Evolutionary conservation across 30 jellyfish, hydroid and myxozoan species (phyloP).

Genomic region (Mastigias papua): DNA sequence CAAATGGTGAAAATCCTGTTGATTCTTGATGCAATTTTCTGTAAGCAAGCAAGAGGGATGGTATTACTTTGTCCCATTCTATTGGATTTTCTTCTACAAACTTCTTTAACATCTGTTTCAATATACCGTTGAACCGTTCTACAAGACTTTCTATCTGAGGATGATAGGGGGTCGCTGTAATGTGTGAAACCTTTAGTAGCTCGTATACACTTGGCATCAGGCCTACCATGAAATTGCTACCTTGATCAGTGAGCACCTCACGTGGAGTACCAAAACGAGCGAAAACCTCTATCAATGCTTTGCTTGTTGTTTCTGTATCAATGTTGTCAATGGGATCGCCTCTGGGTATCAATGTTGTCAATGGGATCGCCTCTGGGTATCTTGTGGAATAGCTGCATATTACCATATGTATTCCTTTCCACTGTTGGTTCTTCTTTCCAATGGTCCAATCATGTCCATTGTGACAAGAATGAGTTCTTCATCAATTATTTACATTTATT

Average conservation of each 20-base stretch:
- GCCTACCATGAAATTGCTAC: slow-evolving; percentile 22
- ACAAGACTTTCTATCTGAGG: slow-evolving; percentile 35
- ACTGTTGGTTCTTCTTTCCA: neutral
- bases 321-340: slow-evolving; percentile 18
- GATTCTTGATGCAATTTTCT: slow-evolving; percentile 11
- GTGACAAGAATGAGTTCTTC: slow-evolving; percentile 11
- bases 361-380: slow-evolving; percentile 57
- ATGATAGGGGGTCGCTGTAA: slow-evolving; percentile 35
- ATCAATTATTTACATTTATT: slow-evolving; percentile 28
- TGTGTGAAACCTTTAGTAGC: neutral
- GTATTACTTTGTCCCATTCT: slow-evolving; percentile 19
- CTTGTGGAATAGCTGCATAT: slow-evolving; percentile 20
- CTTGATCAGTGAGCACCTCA: slow-evolving; percentile 37
- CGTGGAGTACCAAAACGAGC: slow-evolving; percentile 29
- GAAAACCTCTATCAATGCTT: slow-evolving; percentile 27
- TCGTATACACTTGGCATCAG: slow-evolving; percentile 6
- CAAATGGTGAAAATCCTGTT: slow-evolving; percentile 64
- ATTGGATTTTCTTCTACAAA: neutral
- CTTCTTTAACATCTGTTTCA: slow-evolving; percentile 14
- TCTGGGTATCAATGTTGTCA: slow-evolving; percentile 50
- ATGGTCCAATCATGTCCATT: slow-evolving; percentile 33
- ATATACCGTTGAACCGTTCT: slow-evolving; percentile 33
- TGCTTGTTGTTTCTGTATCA: slow-evolving; percentile 23
- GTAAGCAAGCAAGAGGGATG: slow-evolving; percentile 33
- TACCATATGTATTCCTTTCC: neutral